These are phyloP conservation scores for Erebia aethiops DNA, from an alignment of 2,888 invertebrate genomes.

Conservation along the genomic window DNA sequence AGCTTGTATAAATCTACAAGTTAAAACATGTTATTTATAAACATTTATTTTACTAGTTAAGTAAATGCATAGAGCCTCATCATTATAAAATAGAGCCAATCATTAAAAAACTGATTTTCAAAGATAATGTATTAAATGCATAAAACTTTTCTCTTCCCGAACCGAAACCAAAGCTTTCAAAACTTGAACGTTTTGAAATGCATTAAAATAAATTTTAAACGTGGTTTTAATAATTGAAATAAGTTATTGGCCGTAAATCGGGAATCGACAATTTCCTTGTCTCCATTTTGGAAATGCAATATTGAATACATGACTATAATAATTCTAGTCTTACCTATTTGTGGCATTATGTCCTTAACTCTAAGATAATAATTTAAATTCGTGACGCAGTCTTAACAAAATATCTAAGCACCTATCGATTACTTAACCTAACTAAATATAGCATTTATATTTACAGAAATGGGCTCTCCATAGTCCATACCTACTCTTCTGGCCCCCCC, in stretches of 20 bases:
- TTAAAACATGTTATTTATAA: conserved; percentile 16
- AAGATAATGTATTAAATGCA: too few species aligned
- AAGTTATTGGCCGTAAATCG: not conserved
- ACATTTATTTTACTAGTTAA: conserved; percentile 21
- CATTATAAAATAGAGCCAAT: conserved; percentile 29
- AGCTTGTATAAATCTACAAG: not conserved
- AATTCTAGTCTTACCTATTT: conserved; percentile 25
- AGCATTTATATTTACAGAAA: conserved; percentile 49
- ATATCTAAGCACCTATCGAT: conserved; percentile 72
- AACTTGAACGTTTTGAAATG: too few species aligned
- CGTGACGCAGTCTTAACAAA: conserved; percentile 76
- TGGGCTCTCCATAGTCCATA: conserved; percentile 9
- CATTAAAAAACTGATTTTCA: not conserved
- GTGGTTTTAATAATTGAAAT: too few species aligned
- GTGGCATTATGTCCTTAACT: conserved; percentile 41
- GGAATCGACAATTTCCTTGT: not conserved
- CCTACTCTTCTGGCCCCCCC: too few species aligned
- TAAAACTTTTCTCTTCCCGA: too few species aligned
- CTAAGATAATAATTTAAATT: conserved; percentile 70
- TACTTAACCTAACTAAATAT: conserved; percentile 49
- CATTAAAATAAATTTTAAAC: too few species aligned
- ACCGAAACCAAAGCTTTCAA: too few species aligned
- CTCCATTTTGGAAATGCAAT: conserved; percentile 26
- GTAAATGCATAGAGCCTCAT: conserved; percentile 35
- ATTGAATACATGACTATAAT: not conserved